Percentiles rank a stretch among this genome's conserved stretches.
phyloP scores from a whole-genome alignment of 2,888 invertebrate species.

The Noctua janthina region DNA sequence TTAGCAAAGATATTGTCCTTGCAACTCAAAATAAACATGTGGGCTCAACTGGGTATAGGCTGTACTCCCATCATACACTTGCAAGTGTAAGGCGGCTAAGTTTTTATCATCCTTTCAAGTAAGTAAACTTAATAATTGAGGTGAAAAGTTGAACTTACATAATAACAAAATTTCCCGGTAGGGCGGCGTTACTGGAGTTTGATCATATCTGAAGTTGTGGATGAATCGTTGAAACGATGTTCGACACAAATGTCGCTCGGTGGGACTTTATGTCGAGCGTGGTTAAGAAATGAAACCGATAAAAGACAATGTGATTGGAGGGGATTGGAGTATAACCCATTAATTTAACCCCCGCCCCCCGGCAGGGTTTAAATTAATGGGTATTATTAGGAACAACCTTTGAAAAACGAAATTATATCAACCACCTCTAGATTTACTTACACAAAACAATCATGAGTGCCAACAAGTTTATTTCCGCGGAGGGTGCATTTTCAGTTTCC shows the following conservation, averaged over 20 bases:
- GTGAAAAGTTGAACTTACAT: not conserved
- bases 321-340: too few relatives aligned
- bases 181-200: not conserved
- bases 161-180: not conserved
- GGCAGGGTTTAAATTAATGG: too few relatives aligned
- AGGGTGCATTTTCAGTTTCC: too few relatives aligned
- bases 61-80: slow-evolving; percentile 91
- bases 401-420: too few relatives aligned
- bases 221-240: not conserved
- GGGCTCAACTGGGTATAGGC: slow-evolving; percentile 85
- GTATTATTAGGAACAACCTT: too few relatives aligned
- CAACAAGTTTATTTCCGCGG: too few relatives aligned
- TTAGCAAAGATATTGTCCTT: slow-evolving; percentile 82
- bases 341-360: too few relatives aligned
- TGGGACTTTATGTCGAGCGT: too few relatives aligned
- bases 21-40: slow-evolving; percentile 84
- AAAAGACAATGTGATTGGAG: not conserved
- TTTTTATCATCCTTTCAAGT: slow-evolving; percentile 86
- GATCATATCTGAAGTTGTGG: not conserved
- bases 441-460: too few relatives aligned
- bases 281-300: not conserved
- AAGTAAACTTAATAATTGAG: slow-evolving; percentile 69
- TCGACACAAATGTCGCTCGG: not conserved
- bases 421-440: too few relatives aligned
- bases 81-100: slow-evolving; percentile 89